phyloP scores from a whole-genome alignment of 2,113 vertebrate species.

The Heloderma charlesbogerti region DNA sequence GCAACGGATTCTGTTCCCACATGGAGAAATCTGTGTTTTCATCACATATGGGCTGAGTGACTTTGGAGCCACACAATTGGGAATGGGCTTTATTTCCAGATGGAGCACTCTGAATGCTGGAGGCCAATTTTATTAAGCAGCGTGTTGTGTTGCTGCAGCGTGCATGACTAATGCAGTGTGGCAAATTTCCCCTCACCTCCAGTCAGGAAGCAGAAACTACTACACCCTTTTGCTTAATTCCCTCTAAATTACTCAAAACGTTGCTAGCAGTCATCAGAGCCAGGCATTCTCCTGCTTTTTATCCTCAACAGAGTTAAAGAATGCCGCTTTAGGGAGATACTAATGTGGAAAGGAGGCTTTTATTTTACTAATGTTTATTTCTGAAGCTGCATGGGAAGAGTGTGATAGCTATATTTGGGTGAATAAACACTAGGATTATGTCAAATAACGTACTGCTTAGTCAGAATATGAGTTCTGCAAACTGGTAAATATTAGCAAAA shows the following conservation, averaged over 20 bases:
- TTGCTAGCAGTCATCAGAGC: neutral
- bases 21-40: conserved; percentile 6
- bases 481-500: neutral
- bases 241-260: conserved; percentile 14
- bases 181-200: conserved; percentile 11
- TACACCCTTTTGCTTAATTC: conserved; percentile 16
- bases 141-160: conserved; percentile 6
- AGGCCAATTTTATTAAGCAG: conserved; percentile 23
- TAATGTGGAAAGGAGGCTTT: neutral
- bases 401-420: neutral
- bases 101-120: conserved; percentile 24
- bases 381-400: neutral
- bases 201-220: neutral
- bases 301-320: neutral
- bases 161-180: conserved; percentile 29
- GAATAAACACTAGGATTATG: neutral
- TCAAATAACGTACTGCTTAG: neutral
- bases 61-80: neutral
- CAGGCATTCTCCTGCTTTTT: neutral
- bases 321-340: neutral
- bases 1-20: conserved; percentile 6
- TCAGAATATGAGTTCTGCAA: accelerated
- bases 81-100: conserved; percentile 41
- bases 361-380: neutral
- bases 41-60: neutral